Evolutionary conservation across 2,888 invertebrate genomes (phyloP).

Genomic region (Tholera decimalis): DNA sequence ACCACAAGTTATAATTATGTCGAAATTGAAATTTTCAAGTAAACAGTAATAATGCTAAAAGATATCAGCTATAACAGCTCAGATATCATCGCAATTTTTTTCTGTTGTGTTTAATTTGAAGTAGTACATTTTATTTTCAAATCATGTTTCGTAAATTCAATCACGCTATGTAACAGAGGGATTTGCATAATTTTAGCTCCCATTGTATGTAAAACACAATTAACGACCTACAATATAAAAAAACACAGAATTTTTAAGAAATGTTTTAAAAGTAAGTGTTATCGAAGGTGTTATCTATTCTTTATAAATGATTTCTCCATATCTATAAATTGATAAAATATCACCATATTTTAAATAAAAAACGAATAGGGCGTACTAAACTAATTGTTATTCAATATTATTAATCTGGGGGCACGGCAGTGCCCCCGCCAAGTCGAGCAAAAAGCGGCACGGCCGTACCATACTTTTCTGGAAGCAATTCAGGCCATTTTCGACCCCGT

Average conservation of each 20-base stretch:
- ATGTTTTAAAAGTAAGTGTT: neutral
- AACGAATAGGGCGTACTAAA: neutral
- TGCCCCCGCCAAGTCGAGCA: too few relatives aligned
- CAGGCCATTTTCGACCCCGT: too few relatives aligned
- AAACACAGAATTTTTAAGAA: conserved; percentile 54
- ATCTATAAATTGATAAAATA: conserved; percentile 1
- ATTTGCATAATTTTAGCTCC: conserved; percentile 68
- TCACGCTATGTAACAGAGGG: conserved; percentile 63
- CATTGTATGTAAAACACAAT: conserved; percentile 69
- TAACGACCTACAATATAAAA: conserved; percentile 54
- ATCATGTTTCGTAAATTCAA: conserved; percentile 45
- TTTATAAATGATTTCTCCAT: too few relatives aligned
- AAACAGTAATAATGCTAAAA: too few relatives aligned
- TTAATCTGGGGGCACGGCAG: too few relatives aligned
- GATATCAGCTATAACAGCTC: too few relatives aligned
- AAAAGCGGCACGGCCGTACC: too few relatives aligned
- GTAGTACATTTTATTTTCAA: conserved; percentile 37
- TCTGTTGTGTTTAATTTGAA: neutral
- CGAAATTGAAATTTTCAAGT: too few relatives aligned
- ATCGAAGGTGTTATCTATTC: too few relatives aligned
- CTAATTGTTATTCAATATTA: neutral
- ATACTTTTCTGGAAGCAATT: too few relatives aligned
- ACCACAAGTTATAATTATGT: too few relatives aligned
- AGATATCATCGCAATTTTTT: too few relatives aligned
- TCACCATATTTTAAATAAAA: neutral